Percentiles rank a stretch among this genome's conserved stretches.
Conservation (phyloP, 2,888 invertebrate species). For the Rhagonycha lutea region DNA sequence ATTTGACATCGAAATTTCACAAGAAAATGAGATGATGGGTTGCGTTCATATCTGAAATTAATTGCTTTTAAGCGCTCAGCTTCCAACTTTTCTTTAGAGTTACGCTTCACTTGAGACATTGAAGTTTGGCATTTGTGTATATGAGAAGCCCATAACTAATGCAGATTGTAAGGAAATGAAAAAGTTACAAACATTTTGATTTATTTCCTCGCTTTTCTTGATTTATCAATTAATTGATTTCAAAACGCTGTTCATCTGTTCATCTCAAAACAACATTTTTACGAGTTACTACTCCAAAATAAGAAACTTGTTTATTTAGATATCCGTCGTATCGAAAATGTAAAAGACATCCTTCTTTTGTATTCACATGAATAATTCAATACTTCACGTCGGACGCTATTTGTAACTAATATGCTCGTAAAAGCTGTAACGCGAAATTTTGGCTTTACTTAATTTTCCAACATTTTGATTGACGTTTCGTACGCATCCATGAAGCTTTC, state of each 20-base stretch:
- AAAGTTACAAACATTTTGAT: neutral
- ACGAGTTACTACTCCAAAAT: neutral
- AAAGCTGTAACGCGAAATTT: neutral
- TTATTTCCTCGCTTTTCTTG: neutral
- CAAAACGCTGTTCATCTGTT: neutral
- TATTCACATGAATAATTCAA: slow-evolving; percentile 3
- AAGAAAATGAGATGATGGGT: neutral
- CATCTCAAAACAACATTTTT: neutral
- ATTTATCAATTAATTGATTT: neutral
- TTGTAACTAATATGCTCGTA: neutral
- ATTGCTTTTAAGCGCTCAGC: neutral
- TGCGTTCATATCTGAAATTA: slow-evolving; percentile 2
- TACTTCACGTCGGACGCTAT: neutral
- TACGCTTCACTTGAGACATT: slow-evolving; percentile 1
- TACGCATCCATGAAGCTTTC: neutral
- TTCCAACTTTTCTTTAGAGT: neutral
- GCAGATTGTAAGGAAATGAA: neutral
- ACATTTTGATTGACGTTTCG: neutral
- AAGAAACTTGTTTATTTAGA: neutral
- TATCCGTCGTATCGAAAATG: neutral
- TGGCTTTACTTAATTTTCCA: neutral
- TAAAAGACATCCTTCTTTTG: neutral
- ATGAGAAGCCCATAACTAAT: neutral
- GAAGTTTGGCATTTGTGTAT: slow-evolving; percentile 3
- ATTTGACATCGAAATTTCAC: neutral